Percentiles rank a stretch among this genome's conserved stretches.
These are phyloP conservation scores for Holothuria leucospilota DNA, from an alignment of 53 echinoderm and acorn worm species.

Conservation along the genomic window DNA sequence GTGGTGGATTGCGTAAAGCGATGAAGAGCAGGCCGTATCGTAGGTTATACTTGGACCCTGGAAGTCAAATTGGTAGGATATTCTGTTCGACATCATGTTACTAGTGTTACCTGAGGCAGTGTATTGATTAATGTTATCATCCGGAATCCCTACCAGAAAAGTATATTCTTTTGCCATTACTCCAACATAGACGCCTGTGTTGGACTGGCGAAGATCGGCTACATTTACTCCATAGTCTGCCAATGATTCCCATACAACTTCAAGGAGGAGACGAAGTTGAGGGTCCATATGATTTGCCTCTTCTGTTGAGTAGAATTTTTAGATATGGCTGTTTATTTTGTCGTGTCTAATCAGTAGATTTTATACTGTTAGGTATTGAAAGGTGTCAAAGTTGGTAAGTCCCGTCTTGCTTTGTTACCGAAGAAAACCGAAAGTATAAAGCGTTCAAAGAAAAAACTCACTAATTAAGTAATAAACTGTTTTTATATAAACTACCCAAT, in stretches of 20 bases:
- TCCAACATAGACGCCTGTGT: slow-evolving; percentile 93
- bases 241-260: slow-evolving; percentile 87
- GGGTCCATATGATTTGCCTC: slow-evolving; percentile 96
- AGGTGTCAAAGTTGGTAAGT: no score
- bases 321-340: no score
- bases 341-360: no score
- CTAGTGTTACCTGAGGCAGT: slow-evolving; percentile 94
- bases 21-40: slow-evolving; percentile 63
- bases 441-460: no score
- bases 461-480: no score
- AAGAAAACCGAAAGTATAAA: no score
- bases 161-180: slow-evolving; percentile 94
- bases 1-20: slow-evolving; percentile 49
- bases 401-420: no score
- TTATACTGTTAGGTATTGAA: no score
- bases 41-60: slow-evolving; percentile 47
- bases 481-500: no score
- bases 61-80: slow-evolving; percentile 96
- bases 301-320: slow-evolving; percentile 53
- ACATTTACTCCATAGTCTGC: slow-evolving; percentile 91
- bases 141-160: slow-evolving; percentile 76
- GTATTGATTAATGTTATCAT: slow-evolving; percentile 95
- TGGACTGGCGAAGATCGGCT: slow-evolving; percentile 72
- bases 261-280: slow-evolving; percentile 88
- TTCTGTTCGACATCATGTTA: slow-evolving; percentile 90